Conservation (phyloP, 2,797 vertebrate species). For the Yasuhikotakia modesta region DNA sequence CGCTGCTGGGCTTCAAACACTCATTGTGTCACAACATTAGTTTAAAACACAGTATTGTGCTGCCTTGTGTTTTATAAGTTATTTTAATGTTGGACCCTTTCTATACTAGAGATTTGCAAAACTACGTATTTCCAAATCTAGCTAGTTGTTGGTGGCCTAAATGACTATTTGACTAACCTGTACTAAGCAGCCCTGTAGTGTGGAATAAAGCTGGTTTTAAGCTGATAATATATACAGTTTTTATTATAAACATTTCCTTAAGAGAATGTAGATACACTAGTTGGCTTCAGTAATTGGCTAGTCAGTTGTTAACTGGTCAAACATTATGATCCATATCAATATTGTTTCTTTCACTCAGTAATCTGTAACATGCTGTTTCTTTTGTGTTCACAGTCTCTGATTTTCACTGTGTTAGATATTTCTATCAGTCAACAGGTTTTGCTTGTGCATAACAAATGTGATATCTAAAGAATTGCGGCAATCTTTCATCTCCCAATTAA, state of each 20-base stretch:
- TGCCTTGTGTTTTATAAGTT: conserved; percentile 17
- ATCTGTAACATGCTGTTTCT: neutral
- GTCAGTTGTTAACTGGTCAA: no score
- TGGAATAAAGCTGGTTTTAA: neutral
- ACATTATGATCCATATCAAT: neutral
- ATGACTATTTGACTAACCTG: neutral
- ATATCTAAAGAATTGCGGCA: conserved; percentile 54
- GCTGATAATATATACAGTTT: no score
- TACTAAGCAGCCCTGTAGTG: neutral
- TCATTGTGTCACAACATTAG: conserved; percentile 30
- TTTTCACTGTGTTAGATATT: neutral
- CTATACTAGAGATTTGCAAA: neutral
- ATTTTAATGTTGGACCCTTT: neutral
- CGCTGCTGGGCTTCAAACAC: conserved; percentile 27
- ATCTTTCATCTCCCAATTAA: conserved; percentile 79
- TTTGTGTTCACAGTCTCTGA: neutral
- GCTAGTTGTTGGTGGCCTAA: neutral
- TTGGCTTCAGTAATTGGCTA: no score
- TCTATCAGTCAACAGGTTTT: conserved; percentile 14
- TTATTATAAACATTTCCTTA: no score
- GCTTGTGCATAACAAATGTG: conserved; percentile 1
- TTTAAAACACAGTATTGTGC: conserved; percentile 38
- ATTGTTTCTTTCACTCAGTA: neutral
- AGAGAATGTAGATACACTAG: no score
- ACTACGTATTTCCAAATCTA: neutral